Evolutionary conservation across 2,113 vertebrate genomes (phyloP).

Genomic region (Elachura formosa): DNA sequence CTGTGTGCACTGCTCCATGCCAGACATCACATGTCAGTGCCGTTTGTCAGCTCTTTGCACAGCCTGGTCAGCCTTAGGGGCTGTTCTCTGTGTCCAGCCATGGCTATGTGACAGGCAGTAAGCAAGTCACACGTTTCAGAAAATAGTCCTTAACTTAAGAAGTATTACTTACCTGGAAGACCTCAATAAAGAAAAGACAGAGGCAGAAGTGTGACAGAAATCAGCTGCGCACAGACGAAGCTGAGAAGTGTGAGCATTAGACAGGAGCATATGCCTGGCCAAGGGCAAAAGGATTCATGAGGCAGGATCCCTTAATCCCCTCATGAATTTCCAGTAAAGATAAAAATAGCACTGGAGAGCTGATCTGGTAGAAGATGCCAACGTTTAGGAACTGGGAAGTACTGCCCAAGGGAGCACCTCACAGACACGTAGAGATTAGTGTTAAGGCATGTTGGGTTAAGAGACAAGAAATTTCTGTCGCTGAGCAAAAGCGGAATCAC

Average conservation of each 20-base stretch:
- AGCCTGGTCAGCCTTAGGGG: neutral
- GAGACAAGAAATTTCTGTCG: neutral
- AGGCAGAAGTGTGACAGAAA: neutral
- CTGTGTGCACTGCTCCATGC: fast-evolving
- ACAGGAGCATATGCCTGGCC: neutral
- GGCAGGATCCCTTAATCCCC: neutral
- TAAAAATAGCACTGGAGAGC: neutral
- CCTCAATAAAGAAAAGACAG: neutral
- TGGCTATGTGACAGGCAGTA: fast-evolving
- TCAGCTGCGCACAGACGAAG: neutral
- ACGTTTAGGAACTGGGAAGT: neutral
- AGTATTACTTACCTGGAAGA: neutral
- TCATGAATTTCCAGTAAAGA: neutral
- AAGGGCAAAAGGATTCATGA: neutral
- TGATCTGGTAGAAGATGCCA: neutral
- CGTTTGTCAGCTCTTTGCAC: neutral
- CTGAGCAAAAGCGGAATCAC: neutral
- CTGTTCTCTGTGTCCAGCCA: neutral
- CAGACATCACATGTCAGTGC: neutral
- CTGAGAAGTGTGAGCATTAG: neutral
- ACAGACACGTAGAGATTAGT: neutral
- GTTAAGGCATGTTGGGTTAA: neutral
- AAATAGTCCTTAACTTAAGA: neutral
- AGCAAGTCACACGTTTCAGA: neutral
- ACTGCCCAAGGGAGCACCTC: neutral